Conservation (phyloP, 2,797 vertebrate genomes). For the Gallinago nigripennis region DNA sequence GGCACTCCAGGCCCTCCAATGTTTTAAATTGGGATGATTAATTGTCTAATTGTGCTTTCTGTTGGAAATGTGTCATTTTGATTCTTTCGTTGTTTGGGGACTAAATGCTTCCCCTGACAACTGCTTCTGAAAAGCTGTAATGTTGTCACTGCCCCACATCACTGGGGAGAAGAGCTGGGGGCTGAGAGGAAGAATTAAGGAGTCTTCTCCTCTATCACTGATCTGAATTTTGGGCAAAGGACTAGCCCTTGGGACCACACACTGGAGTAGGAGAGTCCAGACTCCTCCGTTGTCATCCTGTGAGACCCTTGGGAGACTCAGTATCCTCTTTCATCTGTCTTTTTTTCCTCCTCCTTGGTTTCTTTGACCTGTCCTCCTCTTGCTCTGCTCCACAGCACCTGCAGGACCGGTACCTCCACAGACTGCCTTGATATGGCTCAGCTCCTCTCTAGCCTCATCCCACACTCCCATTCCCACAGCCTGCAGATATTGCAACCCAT, state of each 20-base stretch:
- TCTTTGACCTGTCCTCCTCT: neutral
- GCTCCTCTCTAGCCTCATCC: neutral
- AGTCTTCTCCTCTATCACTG: neutral
- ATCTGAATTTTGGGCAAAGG: neutral
- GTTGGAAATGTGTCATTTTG: neutral
- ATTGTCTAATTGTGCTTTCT: neutral
- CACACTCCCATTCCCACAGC: neutral
- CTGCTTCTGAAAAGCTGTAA: neutral
- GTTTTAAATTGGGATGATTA: conserved; percentile 7
- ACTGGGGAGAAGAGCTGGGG: neutral
- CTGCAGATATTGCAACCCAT: fast-evolving
- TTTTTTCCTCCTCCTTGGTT: neutral
- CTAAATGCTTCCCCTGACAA: neutral
- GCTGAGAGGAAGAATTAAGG: neutral
- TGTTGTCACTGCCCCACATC: neutral
- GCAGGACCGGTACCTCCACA: fast-evolving
- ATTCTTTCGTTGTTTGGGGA: neutral
- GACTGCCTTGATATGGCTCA: neutral
- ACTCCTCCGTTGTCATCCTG: neutral
- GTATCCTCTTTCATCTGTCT: no score
- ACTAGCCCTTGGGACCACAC: neutral
- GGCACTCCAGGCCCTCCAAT: neutral
- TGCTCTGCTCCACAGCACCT: neutral
- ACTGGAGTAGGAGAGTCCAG: neutral
- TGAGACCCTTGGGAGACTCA: neutral